Evolutionary conservation across 2,113 vertebrate species (phyloP), one percentile per base, ranked within the genome.

Genomic region (Paralichthys olivaceus): DNA sequence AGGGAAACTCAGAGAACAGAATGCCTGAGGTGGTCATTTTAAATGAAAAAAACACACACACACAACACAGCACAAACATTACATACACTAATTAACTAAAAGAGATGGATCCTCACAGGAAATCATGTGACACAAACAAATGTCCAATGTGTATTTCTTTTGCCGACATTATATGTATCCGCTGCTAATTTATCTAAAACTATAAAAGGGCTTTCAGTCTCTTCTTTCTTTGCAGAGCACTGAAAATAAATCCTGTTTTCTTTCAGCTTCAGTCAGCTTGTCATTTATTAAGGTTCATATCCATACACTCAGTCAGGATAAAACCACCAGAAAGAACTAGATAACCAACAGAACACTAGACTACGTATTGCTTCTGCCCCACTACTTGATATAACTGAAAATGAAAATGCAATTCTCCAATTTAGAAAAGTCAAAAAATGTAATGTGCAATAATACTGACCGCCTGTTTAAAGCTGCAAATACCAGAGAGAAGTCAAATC

Each of bases 11-110:
- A 8, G 45, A 43, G 26, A 57, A 3, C 5, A 19, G 7, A 71
- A 1, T 0, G 40, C 2, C 13, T 23, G 23, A n/a, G 3, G 7
- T 51, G 28, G 45, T 23, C 1, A 23, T 29, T n/a, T 65, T 13
- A 12, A 11, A 40, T 11, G 2, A 9, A 12, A 37, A 37, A 28
- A 32, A 32, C 1, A 32, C 29, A 32, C 2, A 37, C 9, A 9
- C 34, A 37, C 34, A 37, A 22, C 7, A 51, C 53, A 20, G 9
- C 4, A 51, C 9, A 49, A 56, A 12, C 7, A 40, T 68, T 40
- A 68, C 60, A 55, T 47, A 28, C 43, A 77, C 45, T 81, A 13
- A 20, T 77, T 81, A 56, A 75, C 60, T 81, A 8, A 22, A 23
- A 26, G 2, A 76, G 45, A 60, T 66, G n/a, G 53, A 55, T 58